These are phyloP conservation scores for Yasuhikotakia modesta DNA, from an alignment of 2,797 vertebrate genomes.

Conservation along the genomic window DNA sequence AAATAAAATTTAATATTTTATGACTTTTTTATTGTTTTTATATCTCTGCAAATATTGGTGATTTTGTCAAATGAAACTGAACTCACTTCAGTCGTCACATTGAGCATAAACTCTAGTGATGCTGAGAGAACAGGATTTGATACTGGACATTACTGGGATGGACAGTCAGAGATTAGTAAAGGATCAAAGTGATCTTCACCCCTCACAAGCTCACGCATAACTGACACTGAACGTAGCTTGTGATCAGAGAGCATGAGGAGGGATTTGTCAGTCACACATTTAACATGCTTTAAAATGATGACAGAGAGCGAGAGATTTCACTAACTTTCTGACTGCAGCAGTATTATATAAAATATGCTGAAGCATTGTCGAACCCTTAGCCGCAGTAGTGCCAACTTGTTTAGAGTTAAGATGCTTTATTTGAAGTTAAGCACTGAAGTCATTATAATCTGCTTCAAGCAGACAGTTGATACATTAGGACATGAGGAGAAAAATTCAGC, in stretches of 20 bases:
- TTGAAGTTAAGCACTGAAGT: constrained; percentile 63
- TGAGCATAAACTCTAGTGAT: constrained; percentile 1
- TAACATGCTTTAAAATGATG: constrained; percentile 34
- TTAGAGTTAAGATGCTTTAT: constrained; percentile 68
- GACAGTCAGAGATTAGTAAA: constrained; percentile 69
- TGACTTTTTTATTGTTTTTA: not conserved
- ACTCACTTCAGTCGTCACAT: not conserved
- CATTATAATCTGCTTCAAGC: constrained; percentile 68
- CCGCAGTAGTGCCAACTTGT: constrained; percentile 29
- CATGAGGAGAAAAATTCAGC: constrained; percentile 62
- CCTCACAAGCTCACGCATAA: constrained; percentile 11
- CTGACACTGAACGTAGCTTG: not conserved
- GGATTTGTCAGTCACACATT: constrained; percentile 15
- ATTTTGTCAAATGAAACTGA: not conserved
- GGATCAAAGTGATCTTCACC: constrained; percentile 69
- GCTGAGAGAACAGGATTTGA: constrained; percentile 14
- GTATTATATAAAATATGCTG: not conserved
- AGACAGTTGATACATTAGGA: constrained; percentile 64
- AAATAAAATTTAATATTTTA: not conserved
- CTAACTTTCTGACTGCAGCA: not conserved
- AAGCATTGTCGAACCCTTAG: not conserved
- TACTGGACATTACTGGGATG: constrained; percentile 47
- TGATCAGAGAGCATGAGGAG: constrained; percentile 5
- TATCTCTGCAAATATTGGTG: constrained; percentile 4
- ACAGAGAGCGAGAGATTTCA: constrained; percentile 4